A percentile compares a stretch with the other conserved stretches of the same genome.
Conservation (phyloP, 2,888 invertebrate species). For the Pollenia amentaria region DNA sequence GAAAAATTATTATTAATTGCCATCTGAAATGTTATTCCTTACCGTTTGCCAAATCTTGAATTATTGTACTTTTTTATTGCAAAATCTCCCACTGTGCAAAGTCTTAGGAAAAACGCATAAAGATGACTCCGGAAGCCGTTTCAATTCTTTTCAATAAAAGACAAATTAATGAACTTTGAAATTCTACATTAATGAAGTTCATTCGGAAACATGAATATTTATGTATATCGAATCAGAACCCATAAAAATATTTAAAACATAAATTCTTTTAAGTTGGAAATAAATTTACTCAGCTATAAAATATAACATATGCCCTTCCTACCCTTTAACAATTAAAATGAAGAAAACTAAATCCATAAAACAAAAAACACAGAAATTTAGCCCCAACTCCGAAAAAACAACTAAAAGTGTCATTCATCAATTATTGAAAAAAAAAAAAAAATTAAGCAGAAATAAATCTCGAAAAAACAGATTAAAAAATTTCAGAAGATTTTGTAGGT, state of each 20-base stretch:
- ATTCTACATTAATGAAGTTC: constrained; percentile 49
- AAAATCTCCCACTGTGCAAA: too few relatives aligned
- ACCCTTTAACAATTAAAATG: too few relatives aligned
- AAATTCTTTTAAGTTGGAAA: constrained; percentile 56
- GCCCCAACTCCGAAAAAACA: neutral
- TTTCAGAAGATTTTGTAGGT: constrained; percentile 19
- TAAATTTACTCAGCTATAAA: constrained; percentile 27
- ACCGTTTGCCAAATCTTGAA: neutral
- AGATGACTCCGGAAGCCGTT: neutral
- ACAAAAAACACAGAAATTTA: constrained; percentile 27
- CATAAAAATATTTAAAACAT: constrained; percentile 20
- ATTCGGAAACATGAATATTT: constrained; percentile 64
- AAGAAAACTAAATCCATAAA: neutral
- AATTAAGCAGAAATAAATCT: neutral
- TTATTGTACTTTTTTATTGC: neutral
- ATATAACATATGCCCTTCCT: constrained; percentile 23
- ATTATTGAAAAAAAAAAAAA: constrained; percentile 18
- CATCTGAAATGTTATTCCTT: too few relatives aligned
- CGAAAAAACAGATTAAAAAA: constrained; percentile 34
- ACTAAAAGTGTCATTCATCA: constrained; percentile 69
- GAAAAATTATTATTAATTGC: too few relatives aligned
- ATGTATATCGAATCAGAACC: constrained; percentile 26
- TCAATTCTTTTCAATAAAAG: constrained; percentile 23
- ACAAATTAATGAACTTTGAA: constrained; percentile 63
- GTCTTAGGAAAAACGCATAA: neutral